These are phyloP conservation scores for Diadema setosum DNA, from an alignment of 35 echinoderm and acorn worm genomes.

Conservation along the genomic window DNA sequence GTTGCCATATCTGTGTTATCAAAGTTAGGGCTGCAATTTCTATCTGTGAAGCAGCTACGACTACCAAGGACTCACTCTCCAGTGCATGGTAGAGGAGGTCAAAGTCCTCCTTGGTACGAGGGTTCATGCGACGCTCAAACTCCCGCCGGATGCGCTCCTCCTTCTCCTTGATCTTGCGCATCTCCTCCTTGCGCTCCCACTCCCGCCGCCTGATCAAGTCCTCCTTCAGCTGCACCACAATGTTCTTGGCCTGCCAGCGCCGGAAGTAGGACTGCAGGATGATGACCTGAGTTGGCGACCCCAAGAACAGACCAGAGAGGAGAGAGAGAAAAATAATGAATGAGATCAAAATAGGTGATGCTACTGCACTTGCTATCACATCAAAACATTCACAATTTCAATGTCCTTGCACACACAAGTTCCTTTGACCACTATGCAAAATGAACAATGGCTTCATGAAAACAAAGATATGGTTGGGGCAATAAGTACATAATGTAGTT, in stretches of 20 bases:
- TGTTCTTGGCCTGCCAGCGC: slow-evolving; percentile 78
- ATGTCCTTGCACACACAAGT: no score
- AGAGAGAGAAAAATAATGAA: background rate
- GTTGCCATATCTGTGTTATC: no score
- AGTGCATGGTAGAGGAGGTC: slow-evolving; percentile 95
- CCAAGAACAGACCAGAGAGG: background rate
- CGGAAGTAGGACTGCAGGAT: slow-evolving; percentile 96
- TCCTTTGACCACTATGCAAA: no score
- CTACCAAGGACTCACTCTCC: slow-evolving; percentile 91
- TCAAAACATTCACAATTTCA: background rate
- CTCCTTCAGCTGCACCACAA: slow-evolving; percentile 60
- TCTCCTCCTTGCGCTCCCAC: slow-evolving; percentile 93
- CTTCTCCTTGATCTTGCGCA: slow-evolving; percentile 97
- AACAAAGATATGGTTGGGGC: no score
- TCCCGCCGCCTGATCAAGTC: slow-evolving; percentile 71
- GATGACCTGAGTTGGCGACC: slow-evolving; percentile 62
- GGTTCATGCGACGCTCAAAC: slow-evolving; percentile 97
- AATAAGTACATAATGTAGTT: no score
- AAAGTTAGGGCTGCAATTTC: no score
- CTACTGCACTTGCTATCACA: no score
- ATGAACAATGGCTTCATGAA: no score
- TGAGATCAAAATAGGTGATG: background rate
- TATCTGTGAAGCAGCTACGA: no score
- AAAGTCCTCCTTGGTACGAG: slow-evolving; percentile 93
- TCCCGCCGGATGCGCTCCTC: slow-evolving; percentile 89